phyloP scores from a whole-genome alignment of 92 coral and sea anemone species.

The Epizoanthus rinbou region DNA sequence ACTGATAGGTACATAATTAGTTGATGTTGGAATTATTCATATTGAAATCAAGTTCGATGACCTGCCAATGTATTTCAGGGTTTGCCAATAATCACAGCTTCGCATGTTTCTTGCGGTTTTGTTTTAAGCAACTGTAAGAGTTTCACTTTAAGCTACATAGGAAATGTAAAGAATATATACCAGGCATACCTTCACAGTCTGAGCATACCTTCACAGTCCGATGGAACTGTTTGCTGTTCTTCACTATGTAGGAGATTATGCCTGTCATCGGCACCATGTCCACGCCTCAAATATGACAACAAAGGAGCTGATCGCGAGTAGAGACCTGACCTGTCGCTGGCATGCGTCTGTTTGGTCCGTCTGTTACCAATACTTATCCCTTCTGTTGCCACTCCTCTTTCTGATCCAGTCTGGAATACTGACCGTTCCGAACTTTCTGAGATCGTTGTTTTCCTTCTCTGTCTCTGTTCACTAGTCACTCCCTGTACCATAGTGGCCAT shows the following conservation, averaged over 20 bases:
- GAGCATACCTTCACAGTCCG: not conserved
- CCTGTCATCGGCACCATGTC: not conserved
- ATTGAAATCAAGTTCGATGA: too few relatives aligned
- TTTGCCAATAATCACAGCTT: too few relatives aligned
- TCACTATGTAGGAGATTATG: conserved; percentile 6
- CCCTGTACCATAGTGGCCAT: conserved; percentile 59
- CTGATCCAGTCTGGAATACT: not conserved
- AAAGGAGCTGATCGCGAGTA: conserved; percentile 32
- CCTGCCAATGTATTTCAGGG: too few relatives aligned
- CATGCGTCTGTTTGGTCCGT: not conserved
- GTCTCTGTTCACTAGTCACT: conserved; percentile 77
- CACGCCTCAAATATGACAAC: conserved; percentile 6
- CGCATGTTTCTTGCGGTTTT: not conserved
- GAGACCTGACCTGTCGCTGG: not conserved
- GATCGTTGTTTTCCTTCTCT: conserved; percentile 43
- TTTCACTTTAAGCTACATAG: not conserved
- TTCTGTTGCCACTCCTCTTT: conserved; percentile 1
- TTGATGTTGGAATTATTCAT: too few relatives aligned
- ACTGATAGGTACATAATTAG: too few relatives aligned
- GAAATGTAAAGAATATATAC: not conserved
- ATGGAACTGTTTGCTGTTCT: not conserved
- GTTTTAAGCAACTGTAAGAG: not conserved
- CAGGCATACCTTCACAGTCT: not conserved
- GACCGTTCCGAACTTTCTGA: conserved; percentile 2
- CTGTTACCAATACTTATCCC: not conserved